phyloP scores from a whole-genome alignment of 2,797 vertebrate species.

The Ambastaia sidthimunki region DNA sequence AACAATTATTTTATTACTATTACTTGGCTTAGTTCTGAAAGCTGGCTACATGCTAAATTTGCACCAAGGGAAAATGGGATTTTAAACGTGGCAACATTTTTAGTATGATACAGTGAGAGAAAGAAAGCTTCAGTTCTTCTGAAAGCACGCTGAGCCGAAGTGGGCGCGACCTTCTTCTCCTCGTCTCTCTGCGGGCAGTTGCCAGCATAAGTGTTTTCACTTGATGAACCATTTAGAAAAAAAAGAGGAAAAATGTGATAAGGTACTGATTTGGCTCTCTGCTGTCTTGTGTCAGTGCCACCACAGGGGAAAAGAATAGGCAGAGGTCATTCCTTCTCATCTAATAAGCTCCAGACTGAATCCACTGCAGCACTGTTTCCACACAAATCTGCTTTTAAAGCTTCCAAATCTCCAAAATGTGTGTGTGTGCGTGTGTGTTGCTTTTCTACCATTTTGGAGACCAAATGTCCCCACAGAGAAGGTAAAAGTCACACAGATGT shows the following conservation, averaged over 20 bases:
- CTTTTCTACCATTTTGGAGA: too few relatives aligned
- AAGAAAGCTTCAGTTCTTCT: conserved; percentile 9
- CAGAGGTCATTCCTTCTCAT: conserved; percentile 53
- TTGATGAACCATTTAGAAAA: conserved; percentile 61
- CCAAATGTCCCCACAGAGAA: too few relatives aligned
- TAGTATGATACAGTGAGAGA: neutral
- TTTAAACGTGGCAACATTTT: neutral
- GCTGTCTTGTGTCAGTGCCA: conserved; percentile 35
- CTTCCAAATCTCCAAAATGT: neutral
- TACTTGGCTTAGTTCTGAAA: neutral
- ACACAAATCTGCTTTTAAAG: neutral
- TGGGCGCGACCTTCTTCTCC: conserved; percentile 39
- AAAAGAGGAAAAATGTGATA: conserved; percentile 42
- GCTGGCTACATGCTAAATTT: conserved; percentile 10
- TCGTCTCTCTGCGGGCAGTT: conserved; percentile 42
- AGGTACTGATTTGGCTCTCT: conserved; percentile 36
- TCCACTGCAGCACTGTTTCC: neutral
- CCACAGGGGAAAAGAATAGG: conserved; percentile 36
- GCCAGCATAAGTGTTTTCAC: conserved; percentile 53
- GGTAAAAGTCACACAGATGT: too few relatives aligned
- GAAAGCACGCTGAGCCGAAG: conserved; percentile 35
- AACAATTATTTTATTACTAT: too few relatives aligned
- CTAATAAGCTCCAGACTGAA: conserved; percentile 54
- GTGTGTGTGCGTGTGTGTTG: neutral
- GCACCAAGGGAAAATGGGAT: neutral